A percentile compares a stretch with the other conserved stretches of the same genome.
Conservation (phyloP, 2,113 vertebrate genomes). For the Manacus vitellinus region DNA sequence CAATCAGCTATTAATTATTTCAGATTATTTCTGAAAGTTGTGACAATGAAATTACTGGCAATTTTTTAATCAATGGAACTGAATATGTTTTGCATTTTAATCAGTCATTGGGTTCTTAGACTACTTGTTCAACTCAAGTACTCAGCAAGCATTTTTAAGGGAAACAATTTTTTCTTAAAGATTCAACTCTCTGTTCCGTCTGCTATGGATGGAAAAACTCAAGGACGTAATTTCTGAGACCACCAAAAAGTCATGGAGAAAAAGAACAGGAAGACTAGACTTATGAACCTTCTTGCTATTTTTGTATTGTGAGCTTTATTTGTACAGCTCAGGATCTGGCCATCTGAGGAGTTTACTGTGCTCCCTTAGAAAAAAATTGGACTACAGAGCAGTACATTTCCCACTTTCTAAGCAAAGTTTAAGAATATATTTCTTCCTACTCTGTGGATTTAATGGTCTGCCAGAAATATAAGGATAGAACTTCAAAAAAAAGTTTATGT, state of each 20-base stretch:
- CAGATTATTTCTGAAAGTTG: not conserved
- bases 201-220: not conserved
- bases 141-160: not conserved
- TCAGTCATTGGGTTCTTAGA: not conserved
- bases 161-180: not conserved
- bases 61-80: not conserved
- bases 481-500: not conserved
- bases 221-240: not conserved
- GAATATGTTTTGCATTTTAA: not conserved
- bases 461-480: not conserved
- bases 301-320: not conserved
- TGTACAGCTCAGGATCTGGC: not conserved
- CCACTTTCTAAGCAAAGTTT: not conserved
- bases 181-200: not conserved
- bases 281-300: not conserved
- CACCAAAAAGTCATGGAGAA: not conserved
- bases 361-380: not conserved
- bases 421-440: not conserved
- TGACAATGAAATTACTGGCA: not conserved
- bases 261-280: not conserved
- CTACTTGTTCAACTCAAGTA: not conserved
- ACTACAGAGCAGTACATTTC: not conserved
- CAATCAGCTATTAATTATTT: not conserved
- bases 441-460: not conserved
- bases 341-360: not conserved